Conservation (phyloP, 2,113 vertebrate species). For the Gorsachius goisagi region DNA sequence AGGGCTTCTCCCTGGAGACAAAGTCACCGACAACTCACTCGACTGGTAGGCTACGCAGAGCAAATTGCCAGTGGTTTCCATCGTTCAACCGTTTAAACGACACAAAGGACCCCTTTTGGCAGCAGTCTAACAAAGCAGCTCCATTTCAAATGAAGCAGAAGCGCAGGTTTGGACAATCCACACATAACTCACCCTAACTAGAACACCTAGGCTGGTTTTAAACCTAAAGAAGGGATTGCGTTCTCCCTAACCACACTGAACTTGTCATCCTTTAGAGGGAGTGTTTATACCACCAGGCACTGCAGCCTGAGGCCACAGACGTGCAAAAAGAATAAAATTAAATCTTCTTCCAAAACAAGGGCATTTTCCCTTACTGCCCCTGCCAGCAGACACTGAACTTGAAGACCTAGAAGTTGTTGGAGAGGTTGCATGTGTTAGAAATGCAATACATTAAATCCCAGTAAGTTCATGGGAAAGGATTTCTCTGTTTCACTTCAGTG, state of each 20-base stretch:
- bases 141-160: neutral
- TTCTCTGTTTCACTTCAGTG: neutral
- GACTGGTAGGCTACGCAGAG: too few species aligned
- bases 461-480: neutral
- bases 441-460: neutral
- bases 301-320: neutral
- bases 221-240: neutral
- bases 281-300: neutral
- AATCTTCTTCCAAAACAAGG: neutral
- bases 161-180: neutral
- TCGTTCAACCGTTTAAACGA: fast-evolving
- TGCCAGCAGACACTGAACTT: neutral
- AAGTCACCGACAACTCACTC: neutral
- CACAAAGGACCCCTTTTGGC: neutral
- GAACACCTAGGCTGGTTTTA: neutral
- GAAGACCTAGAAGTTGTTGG: neutral
- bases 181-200: neutral
- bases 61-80: neutral
- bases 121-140: neutral
- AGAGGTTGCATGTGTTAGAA: neutral
- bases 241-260: neutral
- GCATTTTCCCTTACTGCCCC: neutral
- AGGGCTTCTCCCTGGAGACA: neutral
- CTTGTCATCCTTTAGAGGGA: neutral
- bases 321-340: neutral